phyloP scores from a whole-genome alignment of 2,888 invertebrate species.

The Rotaria magnacalcarata region DNA sequence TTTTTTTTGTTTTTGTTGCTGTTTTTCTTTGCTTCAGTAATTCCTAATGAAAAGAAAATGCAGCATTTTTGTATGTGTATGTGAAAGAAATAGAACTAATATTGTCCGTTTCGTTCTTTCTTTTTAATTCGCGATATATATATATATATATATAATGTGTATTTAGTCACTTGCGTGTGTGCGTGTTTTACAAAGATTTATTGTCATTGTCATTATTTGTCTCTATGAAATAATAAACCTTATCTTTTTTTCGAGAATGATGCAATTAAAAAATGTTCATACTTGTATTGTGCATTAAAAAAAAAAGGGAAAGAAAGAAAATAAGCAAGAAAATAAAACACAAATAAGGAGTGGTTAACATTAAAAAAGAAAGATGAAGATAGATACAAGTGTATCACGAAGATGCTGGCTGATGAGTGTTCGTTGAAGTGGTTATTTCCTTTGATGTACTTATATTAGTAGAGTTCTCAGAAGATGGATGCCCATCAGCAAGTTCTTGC shows the following conservation, averaged over 20 bases:
- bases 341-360: slow-evolving; percentile 5
- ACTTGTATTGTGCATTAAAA: background rate
- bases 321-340: background rate
- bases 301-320: background rate
- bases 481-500: slow-evolving; percentile 29
- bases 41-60: background rate
- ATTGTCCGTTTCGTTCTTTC: background rate
- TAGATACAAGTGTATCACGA: background rate
- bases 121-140: background rate
- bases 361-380: background rate
- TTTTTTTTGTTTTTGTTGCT: background rate
- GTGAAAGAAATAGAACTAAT: background rate
- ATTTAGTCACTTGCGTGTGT: slow-evolving; percentile 16
- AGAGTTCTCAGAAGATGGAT: background rate
- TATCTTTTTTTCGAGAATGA: slow-evolving; percentile 3
- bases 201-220: slow-evolving; percentile 18
- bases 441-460: background rate
- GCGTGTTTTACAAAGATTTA: background rate
- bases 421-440: background rate
- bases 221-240: slow-evolving; percentile 11
- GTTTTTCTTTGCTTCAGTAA: background rate
- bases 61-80: background rate
- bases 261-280: slow-evolving; percentile 21
- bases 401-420: background rate
- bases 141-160: background rate